Percentiles rank a stretch among this genome's conserved stretches.
These are phyloP conservation scores for Oreochromis grahami DNA, from an alignment of 2,797 vertebrate genomes.

Conservation along the genomic window DNA sequence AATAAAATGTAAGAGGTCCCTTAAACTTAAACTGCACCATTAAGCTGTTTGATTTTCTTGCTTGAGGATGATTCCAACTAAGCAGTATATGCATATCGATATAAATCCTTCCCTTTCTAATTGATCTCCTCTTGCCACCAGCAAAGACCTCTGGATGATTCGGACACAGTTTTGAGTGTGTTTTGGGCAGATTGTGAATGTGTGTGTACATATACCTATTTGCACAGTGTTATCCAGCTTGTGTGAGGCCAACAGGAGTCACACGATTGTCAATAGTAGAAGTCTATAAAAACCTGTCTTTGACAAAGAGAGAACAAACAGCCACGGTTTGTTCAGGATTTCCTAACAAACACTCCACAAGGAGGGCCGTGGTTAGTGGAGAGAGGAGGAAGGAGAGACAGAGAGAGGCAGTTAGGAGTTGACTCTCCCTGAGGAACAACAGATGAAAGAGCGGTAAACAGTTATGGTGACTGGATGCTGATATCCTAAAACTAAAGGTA, in stretches of 20 bases:
- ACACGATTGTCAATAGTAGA: slow-evolving; percentile 78
- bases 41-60: not conserved
- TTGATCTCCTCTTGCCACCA: not conserved
- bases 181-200: slow-evolving; percentile 47
- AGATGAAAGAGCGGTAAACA: not conserved
- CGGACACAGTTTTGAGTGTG: slow-evolving; percentile 18
- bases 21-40: not conserved
- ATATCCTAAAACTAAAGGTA: not conserved
- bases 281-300: slow-evolving; percentile 80
- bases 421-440: slow-evolving; percentile 1
- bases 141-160: not conserved
- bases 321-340: slow-evolving; percentile 81
- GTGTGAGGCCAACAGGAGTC: slow-evolving; percentile 76
- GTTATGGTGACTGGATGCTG: not conserved
- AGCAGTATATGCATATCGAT: not conserved
- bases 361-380: slow-evolving; percentile 31
- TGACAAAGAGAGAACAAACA: slow-evolving; percentile 84
- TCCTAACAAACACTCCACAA: slow-evolving; percentile 80
- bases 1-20: not conserved
- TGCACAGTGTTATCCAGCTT: slow-evolving; percentile 82
- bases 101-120: not conserved
- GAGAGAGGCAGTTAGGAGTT: slow-evolving; percentile 1
- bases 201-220: slow-evolving; percentile 79
- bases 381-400: slow-evolving; percentile 12
- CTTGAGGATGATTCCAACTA: not conserved